Evolutionary conservation across 2,797 vertebrate species (phyloP).

Genomic region (Benthosema pterotum): DNA sequence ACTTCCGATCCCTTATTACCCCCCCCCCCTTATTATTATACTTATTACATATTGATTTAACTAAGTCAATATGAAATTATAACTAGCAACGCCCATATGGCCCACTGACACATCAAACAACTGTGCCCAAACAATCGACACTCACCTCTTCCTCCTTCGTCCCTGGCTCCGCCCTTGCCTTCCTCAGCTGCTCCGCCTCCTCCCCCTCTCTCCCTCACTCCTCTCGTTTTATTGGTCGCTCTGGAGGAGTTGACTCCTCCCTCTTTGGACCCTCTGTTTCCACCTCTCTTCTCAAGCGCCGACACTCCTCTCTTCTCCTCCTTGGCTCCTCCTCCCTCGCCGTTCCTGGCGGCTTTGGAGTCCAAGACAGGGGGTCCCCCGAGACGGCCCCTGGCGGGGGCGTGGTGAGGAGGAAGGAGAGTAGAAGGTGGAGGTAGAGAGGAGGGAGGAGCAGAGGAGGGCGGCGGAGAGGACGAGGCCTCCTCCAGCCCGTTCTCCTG

Average conservation of each 20-base stretch:
- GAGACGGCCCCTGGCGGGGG: too few species aligned
- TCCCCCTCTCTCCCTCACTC: slow-evolving; percentile 35
- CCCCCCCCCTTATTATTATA: too few species aligned
- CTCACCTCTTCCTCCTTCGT: slow-evolving; percentile 42
- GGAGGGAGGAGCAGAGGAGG: too few species aligned
- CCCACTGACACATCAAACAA: too few species aligned
- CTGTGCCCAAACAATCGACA: slow-evolving; percentile 11
- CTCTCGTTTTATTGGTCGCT: slow-evolving; percentile 54
- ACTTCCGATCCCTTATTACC: too few species aligned
- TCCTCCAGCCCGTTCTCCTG: slow-evolving; percentile 53
- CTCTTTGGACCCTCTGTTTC: slow-evolving; percentile 48
- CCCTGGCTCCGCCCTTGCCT: slow-evolving; percentile 35
- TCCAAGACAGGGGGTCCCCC: slow-evolving; percentile 72
- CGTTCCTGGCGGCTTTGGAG: slow-evolving; percentile 57
- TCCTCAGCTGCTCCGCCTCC: slow-evolving; percentile 49
- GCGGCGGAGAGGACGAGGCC: not conserved
- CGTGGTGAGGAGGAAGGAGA: too few species aligned
- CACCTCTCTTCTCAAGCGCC: slow-evolving; percentile 30
- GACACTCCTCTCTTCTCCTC: slow-evolving; percentile 52
- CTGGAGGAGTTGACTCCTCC: slow-evolving; percentile 50
- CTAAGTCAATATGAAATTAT: too few species aligned
- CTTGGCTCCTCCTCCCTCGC: slow-evolving; percentile 30
- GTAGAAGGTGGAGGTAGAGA: too few species aligned
- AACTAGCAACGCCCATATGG: too few species aligned
- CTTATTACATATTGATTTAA: too few species aligned